phyloP scores from a whole-genome alignment of 2,797 vertebrate species.

The Hozukius guyotensis region DNA sequence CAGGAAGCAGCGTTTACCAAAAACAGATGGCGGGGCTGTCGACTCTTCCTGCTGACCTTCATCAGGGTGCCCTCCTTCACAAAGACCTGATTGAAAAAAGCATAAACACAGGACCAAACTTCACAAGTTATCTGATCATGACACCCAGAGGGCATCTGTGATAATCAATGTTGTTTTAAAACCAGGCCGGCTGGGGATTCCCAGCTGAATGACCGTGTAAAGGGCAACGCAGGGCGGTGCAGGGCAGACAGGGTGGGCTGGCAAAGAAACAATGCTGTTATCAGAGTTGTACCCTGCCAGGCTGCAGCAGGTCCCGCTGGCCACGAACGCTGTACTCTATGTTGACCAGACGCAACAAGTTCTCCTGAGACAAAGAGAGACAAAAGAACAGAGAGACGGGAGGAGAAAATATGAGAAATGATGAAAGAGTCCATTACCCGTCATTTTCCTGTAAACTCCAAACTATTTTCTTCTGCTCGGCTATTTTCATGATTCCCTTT shows the following conservation, averaged over 20 bases:
- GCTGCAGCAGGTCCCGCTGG: constrained; percentile 89
- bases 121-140: constrained; percentile 11
- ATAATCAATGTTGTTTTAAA: constrained; percentile 36
- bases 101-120: neutral
- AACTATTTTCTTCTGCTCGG: neutral
- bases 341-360: constrained; percentile 93
- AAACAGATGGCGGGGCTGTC: constrained; percentile 94
- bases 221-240: constrained; percentile 57
- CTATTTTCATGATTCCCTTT: constrained; percentile 3
- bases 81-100: constrained; percentile 84
- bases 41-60: constrained; percentile 92
- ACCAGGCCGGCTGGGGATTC: constrained; percentile 56
- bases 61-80: constrained; percentile 87
- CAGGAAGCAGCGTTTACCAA: constrained; percentile 85
- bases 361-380: constrained; percentile 83
- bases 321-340: constrained; percentile 94
- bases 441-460: neutral
- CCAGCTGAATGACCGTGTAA: constrained; percentile 55
- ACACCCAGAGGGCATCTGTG: constrained; percentile 20
- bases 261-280: constrained; percentile 76
- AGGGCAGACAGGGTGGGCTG: constrained; percentile 59
- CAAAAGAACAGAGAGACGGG: constrained; percentile 21
- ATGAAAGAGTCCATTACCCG: constrained; percentile 3
- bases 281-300: constrained; percentile 90
- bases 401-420: constrained; percentile 6